These are phyloP conservation scores for Diadema setosum DNA, from an alignment of 35 echinoderm and acorn worm species.

Conservation along the genomic window DNA sequence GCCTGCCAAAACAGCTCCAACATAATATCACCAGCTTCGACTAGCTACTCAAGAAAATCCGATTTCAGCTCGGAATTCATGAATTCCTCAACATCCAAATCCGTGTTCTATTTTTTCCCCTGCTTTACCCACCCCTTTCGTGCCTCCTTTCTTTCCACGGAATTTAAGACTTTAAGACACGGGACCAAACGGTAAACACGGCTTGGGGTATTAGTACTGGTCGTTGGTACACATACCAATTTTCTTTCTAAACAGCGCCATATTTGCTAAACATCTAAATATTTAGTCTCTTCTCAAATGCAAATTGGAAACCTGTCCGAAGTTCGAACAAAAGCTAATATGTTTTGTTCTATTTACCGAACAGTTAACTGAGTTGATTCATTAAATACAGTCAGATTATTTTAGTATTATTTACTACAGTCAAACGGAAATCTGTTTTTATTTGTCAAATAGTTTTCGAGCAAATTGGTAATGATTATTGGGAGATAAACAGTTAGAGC, in stretches of 20 bases:
- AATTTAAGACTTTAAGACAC: not conserved
- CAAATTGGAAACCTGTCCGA: constrained; percentile 2
- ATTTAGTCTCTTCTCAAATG: not conserved
- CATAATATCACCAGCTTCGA: not conserved
- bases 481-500: constrained; percentile 13
- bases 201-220: not conserved
- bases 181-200: not conserved
- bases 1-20: no score
- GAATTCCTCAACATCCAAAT: constrained; percentile 12
- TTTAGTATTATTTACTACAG: constrained; percentile 18
- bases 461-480: not conserved
- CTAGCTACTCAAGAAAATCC: not conserved
- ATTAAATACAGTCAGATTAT: constrained; percentile 28
- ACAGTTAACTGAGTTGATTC: constrained; percentile 13
- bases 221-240: not conserved
- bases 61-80: not conserved
- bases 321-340: constrained; percentile 35
- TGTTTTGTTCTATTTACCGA: constrained; percentile 12
- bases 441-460: constrained; percentile 31
- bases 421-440: constrained; percentile 2
- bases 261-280: constrained; percentile 27
- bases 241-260: not conserved
- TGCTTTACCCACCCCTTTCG: not conserved
- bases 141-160: not conserved
- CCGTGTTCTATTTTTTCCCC: not conserved